Evolutionary conservation across 1,140 invertebrate species (phyloP), one percentile per base, ranked within the genome.

Genomic region (Scylla paramamosain): DNA sequence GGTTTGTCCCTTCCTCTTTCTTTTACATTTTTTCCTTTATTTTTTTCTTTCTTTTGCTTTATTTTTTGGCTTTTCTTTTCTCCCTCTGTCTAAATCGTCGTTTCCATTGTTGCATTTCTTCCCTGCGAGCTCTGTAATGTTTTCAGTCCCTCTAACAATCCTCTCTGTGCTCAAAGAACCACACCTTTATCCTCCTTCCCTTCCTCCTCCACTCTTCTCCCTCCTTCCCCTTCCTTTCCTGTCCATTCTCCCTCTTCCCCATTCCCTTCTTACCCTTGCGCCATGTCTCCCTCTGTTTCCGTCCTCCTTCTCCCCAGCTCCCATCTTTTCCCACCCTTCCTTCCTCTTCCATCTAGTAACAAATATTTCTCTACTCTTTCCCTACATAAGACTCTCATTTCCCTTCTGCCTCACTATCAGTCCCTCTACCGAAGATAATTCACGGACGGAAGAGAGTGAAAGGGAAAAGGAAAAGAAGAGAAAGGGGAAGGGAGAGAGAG

Each of bases 371-470:
- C 67, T 77, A 77, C 67, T 77, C 67, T 77, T 20, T 25, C 67
- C 59, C 48, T 28, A 29, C 89, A 91, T 91, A 91, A 91, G 89
- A 91, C 16, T 91, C 39, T 87, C 16, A 39, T 87, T 91, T 91
- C 48, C 59, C 67, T 77, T 77, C 67, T 77, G 67, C 67, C 67
- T 77, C 67, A 7, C 67, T n/a, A n/a, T 77, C 67, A 77, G 20
- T 77, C n/a, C n/a, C 20, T 77, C 67, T n/a, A n/a, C 6, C n/a
- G 67, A 7, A 25, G 67, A 77, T 77, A 77, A 77, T 77, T 77
- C 67, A 88, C n/a, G 45, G 45, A 88, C n/a, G 45, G n/a, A 88
- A 46, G 45, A 25, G 29, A 28, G 31, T 8, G 45, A 28, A 32
- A 28, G 10, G 29, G 29, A 28, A 1, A 77, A 77, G 20, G n/a